Evolutionary conservation across 2,797 vertebrate species (phyloP), one percentile per base, ranked within the genome.

Genomic region (Nasua narica): DNA sequence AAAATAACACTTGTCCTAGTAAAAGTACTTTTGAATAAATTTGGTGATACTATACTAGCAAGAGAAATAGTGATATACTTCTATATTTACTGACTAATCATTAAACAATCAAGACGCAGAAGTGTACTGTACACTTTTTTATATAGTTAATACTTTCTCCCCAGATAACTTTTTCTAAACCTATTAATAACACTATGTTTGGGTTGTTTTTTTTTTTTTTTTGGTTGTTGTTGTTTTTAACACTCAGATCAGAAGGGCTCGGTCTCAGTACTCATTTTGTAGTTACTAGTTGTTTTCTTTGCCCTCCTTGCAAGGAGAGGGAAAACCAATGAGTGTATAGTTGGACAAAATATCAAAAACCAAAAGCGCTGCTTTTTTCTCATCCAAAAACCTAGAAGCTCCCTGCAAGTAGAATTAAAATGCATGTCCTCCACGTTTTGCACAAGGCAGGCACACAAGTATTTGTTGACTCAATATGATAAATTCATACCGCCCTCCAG

Each of bases 81-180:
- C 58, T 81, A 0, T 67, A 78, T 92, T 18, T 58, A 72, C 37
- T 96, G 65, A 90, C 11, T 65, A 25, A 65, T 32, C 29, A 77
- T 48, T 50, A 87, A 84, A 69, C 96, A 91, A 76, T 87, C 43
- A 92, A 94, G 37, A 92, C 29, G 48, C 27, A 90, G 37, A 90
- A 72, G 14, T n/a, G 5, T 29, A 46, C 5, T 37, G 32, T 48
- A 87, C 46, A 5, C 25, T 67, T 67, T 77, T 35, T 21, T 50
- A 62, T 9, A 90, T 91, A 40, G 14, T 70, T 91, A 95, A 82
- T 29, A 91, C 5, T 81, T 94, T 96, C n/a, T 78, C 86, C 35
- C 46, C 32, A 78, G 40, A 19, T 46, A 85, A 74, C 12, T 87
- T 94, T 93, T 87, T 60, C 60, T 81, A 50, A 90, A 86, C 11